These are phyloP conservation scores for Brevipalpus yothersi DNA, from an alignment of 1,140 invertebrate genomes.

Conservation along the genomic window DNA sequence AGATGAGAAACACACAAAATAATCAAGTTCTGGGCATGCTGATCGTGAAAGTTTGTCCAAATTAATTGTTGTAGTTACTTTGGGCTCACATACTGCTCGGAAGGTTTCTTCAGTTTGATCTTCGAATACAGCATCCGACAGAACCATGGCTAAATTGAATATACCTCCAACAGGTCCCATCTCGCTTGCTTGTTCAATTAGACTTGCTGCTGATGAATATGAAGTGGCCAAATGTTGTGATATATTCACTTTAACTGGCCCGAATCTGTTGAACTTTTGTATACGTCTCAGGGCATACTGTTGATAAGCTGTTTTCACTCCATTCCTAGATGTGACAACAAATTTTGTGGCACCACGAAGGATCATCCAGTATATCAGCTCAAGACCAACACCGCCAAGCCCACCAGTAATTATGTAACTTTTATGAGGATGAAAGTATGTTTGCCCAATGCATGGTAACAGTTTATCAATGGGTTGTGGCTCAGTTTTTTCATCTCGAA, in stretches of 20 bases:
- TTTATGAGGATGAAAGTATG: constrained; percentile 19
- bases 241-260: constrained; percentile 39
- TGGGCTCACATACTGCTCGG: constrained; percentile 30
- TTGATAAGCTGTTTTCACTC: constrained; percentile 27
- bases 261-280: constrained; percentile 25
- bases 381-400: constrained; percentile 31
- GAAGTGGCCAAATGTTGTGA: constrained; percentile 38
- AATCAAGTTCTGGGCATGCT: constrained; percentile 46
- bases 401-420: constrained; percentile 28
- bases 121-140: constrained; percentile 62
- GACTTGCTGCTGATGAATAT: constrained; percentile 34
- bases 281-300: constrained; percentile 21
- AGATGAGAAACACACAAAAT: constrained; percentile 80
- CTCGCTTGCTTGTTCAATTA: constrained; percentile 41
- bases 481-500: constrained; percentile 21
- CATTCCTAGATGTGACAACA: constrained; percentile 27
- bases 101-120: constrained; percentile 58
- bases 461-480: constrained; percentile 42
- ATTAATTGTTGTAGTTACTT: constrained; percentile 36
- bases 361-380: constrained; percentile 28
- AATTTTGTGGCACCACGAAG: constrained; percentile 24
- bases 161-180: constrained; percentile 62
- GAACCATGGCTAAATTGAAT: constrained; percentile 68
- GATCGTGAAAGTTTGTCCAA: constrained; percentile 45
- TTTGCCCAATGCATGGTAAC: constrained; percentile 27